Conservation (phyloP, 37 sponge, comb jelly and placozoan genomes). For the Halisarca cf. caerulea region DNA sequence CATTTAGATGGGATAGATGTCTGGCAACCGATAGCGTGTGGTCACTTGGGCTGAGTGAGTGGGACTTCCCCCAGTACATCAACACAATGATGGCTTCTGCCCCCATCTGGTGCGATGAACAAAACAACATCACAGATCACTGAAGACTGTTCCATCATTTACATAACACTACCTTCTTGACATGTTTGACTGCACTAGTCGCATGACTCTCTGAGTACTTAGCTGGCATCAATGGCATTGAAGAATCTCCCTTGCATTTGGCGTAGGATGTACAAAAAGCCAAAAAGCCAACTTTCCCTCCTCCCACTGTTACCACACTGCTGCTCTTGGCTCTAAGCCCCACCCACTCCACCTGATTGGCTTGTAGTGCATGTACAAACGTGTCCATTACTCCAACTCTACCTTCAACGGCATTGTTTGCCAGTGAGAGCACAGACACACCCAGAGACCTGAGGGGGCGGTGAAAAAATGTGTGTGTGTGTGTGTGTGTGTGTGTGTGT, state of each 20-base stretch:
- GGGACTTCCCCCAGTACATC: constrained; percentile 70
- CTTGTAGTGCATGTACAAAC: constrained; percentile 26
- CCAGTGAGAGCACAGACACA: constrained; percentile 49
- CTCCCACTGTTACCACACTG: constrained; percentile 24
- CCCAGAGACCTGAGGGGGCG: neutral
- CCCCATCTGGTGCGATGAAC: constrained; percentile 66
- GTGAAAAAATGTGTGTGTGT: constrained; percentile 12
- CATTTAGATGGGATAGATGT: constrained; percentile 47
- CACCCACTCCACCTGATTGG: constrained; percentile 50
- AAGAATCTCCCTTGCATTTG: constrained; percentile 29
- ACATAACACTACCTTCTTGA: constrained; percentile 50
- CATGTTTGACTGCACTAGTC: constrained; percentile 24
- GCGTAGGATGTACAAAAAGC: constrained; percentile 60
- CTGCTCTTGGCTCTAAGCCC: constrained; percentile 51
- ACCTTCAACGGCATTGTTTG: constrained; percentile 17
- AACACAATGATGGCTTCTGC: constrained; percentile 59
- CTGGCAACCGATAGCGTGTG: constrained; percentile 45
- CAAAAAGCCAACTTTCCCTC: constrained; percentile 48
- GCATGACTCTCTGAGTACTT: constrained; percentile 48
- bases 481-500: too few species aligned
- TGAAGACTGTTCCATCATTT: too few species aligned
- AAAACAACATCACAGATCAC: too few species aligned
- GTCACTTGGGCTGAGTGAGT: constrained; percentile 55
- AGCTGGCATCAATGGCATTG: constrained; percentile 44
- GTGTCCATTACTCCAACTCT: neutral